phyloP scores from a whole-genome alignment of 2,797 vertebrate species.

The Telmatherina bonti region DNA sequence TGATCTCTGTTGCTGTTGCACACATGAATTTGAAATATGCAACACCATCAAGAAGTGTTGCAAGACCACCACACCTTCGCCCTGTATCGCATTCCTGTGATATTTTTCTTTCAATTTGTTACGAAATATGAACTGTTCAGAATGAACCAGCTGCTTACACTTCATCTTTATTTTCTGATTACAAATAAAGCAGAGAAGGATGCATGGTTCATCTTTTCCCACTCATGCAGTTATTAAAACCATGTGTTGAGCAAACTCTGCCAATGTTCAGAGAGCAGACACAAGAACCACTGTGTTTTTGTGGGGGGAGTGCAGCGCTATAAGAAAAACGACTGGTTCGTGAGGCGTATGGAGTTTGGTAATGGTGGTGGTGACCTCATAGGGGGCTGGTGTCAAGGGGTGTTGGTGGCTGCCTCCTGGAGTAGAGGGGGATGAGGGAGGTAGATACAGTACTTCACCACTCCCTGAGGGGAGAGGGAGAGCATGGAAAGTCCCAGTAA shows the following conservation, averaged over 20 bases:
- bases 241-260: constrained; percentile 75
- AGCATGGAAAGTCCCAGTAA: constrained; percentile 81
- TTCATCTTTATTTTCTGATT: constrained; percentile 53
- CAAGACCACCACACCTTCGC: constrained; percentile 30
- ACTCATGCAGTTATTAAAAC: constrained; percentile 77
- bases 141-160: constrained; percentile 40
- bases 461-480: constrained; percentile 48
- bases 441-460: constrained; percentile 54
- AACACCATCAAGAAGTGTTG: constrained; percentile 33
- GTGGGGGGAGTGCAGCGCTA: constrained; percentile 45
- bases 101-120: constrained; percentile 24
- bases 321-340: constrained; percentile 52
- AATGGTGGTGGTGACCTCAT: constrained; percentile 80
- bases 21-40: constrained; percentile 59
- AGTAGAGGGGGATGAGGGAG: constrained; percentile 56
- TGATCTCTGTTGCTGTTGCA: constrained; percentile 59
- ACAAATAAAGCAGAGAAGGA: constrained; percentile 64
- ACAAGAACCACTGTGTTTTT: constrained; percentile 73
- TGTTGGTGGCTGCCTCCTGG: constrained; percentile 55
- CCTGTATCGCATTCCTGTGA: constrained; percentile 25
- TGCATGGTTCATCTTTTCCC: constrained; percentile 66
- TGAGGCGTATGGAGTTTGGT: constrained; percentile 66
- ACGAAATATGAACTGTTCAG: constrained; percentile 40
- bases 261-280: constrained; percentile 58
- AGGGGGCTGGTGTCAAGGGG: constrained; percentile 58